Conservation (phyloP, 2,888 invertebrate species). For the Dolomedes plantarius region DNA sequence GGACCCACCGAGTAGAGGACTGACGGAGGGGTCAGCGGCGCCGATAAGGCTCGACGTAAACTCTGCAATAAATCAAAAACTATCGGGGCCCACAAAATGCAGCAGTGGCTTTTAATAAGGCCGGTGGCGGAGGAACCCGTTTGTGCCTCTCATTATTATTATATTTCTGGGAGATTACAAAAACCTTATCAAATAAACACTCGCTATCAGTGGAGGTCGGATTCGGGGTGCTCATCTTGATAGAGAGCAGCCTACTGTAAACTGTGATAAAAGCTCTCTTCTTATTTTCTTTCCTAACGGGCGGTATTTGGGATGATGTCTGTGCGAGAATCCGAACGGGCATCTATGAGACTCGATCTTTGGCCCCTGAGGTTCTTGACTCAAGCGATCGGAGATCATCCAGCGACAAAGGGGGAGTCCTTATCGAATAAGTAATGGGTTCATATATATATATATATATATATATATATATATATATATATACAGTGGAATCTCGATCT, state of each 20-base stretch:
- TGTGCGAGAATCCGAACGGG: background rate
- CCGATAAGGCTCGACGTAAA: constrained; percentile 1
- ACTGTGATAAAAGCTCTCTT: constrained; percentile 40
- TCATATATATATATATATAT: too few relatives aligned
- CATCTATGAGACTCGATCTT: constrained; percentile 29
- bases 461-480: too few relatives aligned
- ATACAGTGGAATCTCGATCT: too few relatives aligned
- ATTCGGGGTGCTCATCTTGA: constrained; percentile 43
- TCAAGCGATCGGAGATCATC: background rate
- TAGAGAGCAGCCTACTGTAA: constrained; percentile 53
- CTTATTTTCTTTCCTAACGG: too few relatives aligned
- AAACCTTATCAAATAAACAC: constrained; percentile 65
- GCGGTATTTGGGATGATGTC: background rate
- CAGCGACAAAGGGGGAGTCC: too few relatives aligned
- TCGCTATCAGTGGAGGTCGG: constrained; percentile 40
- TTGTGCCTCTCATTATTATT: constrained; percentile 49
- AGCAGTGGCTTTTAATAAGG: constrained; percentile 53
- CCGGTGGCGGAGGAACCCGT: constrained; percentile 5
- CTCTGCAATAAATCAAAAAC: constrained; percentile 49
- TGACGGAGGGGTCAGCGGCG: background rate
- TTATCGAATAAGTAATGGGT: too few relatives aligned
- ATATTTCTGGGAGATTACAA: constrained; percentile 60
- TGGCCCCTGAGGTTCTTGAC: constrained; percentile 58
- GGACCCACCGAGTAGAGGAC: background rate
- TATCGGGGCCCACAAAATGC: constrained; percentile 19